These are phyloP conservation scores for Hypomecis atomaria DNA, from an alignment of 2,888 invertebrate species.

Conservation along the genomic window DNA sequence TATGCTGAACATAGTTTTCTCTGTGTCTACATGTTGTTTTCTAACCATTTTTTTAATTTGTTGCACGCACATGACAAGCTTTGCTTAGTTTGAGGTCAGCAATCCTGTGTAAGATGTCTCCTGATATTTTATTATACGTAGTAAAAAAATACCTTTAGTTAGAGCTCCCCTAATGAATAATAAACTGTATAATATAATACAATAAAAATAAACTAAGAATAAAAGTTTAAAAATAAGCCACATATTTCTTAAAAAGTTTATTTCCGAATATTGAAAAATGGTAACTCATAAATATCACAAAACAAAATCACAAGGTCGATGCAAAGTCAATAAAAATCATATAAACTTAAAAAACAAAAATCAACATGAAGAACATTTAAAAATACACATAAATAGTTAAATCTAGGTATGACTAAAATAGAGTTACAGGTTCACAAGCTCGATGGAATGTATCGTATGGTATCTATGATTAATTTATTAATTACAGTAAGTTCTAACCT, in stretches of 20 bases:
- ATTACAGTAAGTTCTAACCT: background rate
- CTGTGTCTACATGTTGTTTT: too few relatives aligned
- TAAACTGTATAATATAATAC: too few relatives aligned
- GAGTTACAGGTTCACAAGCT: slow-evolving; percentile 56
- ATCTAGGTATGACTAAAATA: background rate
- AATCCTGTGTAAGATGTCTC: too few relatives aligned
- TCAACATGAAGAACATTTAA: slow-evolving; percentile 43
- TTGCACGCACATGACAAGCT: too few relatives aligned
- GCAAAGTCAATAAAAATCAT: slow-evolving; percentile 42
- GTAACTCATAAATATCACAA: slow-evolving; percentile 64
- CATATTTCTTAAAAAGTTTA: slow-evolving; percentile 43
- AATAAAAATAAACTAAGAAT: too few relatives aligned
- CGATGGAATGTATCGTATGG: slow-evolving; percentile 52
- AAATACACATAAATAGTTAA: slow-evolving; percentile 33
- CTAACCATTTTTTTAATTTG: too few relatives aligned
- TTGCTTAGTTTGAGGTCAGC: too few relatives aligned
- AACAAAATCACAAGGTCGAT: slow-evolving; percentile 45
- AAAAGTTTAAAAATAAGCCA: slow-evolving; percentile 26
- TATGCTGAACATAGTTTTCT: too few relatives aligned
- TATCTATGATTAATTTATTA: slow-evolving; percentile 46
- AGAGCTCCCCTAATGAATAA: too few relatives aligned
- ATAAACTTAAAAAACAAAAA: slow-evolving; percentile 45
- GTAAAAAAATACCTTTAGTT: too few relatives aligned
- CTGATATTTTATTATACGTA: too few relatives aligned
- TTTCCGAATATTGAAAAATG: slow-evolving; percentile 46